A percentile compares a stretch with the other conserved stretches of the same genome.
Conservation (phyloP, 2,797 vertebrate species). For the Pogoniulus pusillus region DNA sequence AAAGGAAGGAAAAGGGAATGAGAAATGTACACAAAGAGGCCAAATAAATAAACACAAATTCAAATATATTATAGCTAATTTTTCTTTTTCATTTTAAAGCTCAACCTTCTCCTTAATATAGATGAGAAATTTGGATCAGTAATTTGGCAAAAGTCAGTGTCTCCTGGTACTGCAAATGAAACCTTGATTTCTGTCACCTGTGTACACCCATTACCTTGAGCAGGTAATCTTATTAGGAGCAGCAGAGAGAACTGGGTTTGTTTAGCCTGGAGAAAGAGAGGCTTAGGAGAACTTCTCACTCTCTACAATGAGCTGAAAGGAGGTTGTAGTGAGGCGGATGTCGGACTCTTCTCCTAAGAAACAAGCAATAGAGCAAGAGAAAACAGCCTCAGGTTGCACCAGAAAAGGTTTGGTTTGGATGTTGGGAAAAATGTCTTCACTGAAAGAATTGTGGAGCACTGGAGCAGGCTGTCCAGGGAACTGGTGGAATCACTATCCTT, state of each 20-base stretch:
- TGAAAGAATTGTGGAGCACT: background rate
- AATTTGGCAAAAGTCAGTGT: background rate
- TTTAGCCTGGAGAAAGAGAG: background rate
- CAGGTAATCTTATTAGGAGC: background rate
- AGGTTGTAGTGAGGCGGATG: background rate
- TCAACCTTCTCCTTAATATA: background rate
- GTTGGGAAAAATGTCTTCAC: background rate
- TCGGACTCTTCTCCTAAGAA: background rate
- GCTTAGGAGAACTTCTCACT: background rate
- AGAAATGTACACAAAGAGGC: background rate
- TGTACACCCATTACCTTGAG: background rate
- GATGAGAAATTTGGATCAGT: background rate
- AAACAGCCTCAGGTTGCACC: background rate
- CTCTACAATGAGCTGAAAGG: background rate
- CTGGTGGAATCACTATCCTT: background rate
- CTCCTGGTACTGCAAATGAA: background rate
- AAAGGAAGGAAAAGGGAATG: background rate
- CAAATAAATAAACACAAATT: constrained; percentile 5
- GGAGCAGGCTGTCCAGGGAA: background rate
- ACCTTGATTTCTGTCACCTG: background rate
- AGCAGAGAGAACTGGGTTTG: background rate
- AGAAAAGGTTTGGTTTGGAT: background rate
- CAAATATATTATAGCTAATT: background rate
- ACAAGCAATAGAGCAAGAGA: background rate
- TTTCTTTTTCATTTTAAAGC: background rate